These are phyloP conservation scores for Hofmannophila pseudospretella DNA, from an alignment of 2,888 invertebrate species.

Conservation along the genomic window DNA sequence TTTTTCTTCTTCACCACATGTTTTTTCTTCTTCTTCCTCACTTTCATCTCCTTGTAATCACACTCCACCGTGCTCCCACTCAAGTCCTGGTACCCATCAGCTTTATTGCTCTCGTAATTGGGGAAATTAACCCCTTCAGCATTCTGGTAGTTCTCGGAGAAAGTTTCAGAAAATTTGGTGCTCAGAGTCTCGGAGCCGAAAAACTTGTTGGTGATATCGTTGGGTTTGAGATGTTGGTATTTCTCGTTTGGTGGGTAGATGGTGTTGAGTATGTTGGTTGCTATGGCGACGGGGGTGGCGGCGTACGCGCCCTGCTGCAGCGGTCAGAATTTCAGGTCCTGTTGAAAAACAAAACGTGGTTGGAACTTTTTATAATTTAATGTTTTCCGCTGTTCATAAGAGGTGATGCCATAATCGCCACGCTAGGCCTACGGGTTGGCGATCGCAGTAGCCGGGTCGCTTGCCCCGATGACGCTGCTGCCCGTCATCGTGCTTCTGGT, in stretches of 20 bases:
- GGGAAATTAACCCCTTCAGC: slow-evolving; percentile 56
- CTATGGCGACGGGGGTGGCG: slow-evolving; percentile 58
- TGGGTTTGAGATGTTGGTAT: slow-evolving; percentile 42
- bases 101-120: slow-evolving; percentile 42
- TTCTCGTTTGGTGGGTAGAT: slow-evolving; percentile 59
- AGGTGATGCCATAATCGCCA: no score
- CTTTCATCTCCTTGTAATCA: slow-evolving; percentile 36
- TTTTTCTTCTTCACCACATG: slow-evolving; percentile 47
- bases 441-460: no score
- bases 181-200: slow-evolving; percentile 62
- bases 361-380: no score
- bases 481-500: no score
- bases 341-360: no score
- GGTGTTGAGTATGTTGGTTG: slow-evolving; percentile 60
- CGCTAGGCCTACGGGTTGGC: no score
- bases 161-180: slow-evolving; percentile 52
- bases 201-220: slow-evolving; percentile 40
- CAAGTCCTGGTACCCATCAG: slow-evolving; percentile 62
- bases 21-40: slow-evolving; percentile 50
- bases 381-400: no score
- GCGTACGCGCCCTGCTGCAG: slow-evolving; percentile 57
- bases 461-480: no score
- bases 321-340: slow-evolving; percentile 82
- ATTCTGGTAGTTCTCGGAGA: slow-evolving; percentile 60
- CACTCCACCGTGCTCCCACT: slow-evolving; percentile 49